phyloP scores from a whole-genome alignment of 2,113 vertebrate genomes.

The Phoenicopterus ruber region DNA sequence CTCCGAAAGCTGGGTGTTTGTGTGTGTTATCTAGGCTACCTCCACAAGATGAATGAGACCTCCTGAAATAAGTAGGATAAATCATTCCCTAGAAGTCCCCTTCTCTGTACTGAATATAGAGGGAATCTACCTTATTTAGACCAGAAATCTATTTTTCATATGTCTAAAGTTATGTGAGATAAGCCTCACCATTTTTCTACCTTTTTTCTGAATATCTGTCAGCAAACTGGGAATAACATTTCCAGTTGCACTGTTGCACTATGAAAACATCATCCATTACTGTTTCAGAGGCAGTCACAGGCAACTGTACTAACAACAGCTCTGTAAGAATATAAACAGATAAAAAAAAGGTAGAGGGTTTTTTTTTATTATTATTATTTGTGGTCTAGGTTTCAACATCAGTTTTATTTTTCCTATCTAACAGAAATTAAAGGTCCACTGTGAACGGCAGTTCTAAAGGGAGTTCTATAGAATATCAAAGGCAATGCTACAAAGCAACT shows the following conservation, averaged over 20 bases:
- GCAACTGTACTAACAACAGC: background rate
- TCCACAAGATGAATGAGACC: background rate
- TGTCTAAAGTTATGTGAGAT: background rate
- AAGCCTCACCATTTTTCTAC: background rate
- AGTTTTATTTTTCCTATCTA: background rate
- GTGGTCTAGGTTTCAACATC: background rate
- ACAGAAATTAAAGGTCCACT: background rate
- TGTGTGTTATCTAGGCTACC: background rate
- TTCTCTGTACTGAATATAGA: background rate
- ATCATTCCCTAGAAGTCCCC: background rate
- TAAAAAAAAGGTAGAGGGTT: background rate
- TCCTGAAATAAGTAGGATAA: slow-evolving; percentile 4
- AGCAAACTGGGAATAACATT: background rate
- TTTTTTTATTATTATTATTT: background rate
- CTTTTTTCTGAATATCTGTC: background rate
- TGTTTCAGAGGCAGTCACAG: background rate
- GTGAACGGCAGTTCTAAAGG: background rate
- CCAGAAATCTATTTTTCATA: slow-evolving; percentile 18
- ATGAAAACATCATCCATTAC: background rate
- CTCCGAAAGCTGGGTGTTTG: background rate
- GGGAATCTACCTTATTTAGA: background rate
- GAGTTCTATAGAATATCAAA: background rate
- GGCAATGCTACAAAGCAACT: background rate
- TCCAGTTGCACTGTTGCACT: background rate
- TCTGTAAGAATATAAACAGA: background rate